These are phyloP conservation scores for Leucozona laternaria DNA, from an alignment of 2,888 invertebrate genomes.

Conservation along the genomic window DNA sequence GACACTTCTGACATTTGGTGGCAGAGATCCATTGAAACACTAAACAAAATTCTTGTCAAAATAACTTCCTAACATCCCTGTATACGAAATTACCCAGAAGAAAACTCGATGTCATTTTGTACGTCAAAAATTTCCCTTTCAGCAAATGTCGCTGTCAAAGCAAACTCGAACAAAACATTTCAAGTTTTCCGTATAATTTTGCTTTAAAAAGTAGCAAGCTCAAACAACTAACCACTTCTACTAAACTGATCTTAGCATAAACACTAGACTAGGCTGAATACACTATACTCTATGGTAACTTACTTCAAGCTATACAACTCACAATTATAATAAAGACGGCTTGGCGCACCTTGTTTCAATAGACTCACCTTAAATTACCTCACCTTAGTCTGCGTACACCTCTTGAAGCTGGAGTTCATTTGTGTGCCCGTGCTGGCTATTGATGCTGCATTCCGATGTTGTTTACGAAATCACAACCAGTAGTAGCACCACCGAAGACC, in stretches of 20 bases:
- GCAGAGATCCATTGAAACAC: no score
- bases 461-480: slow-evolving; percentile 70
- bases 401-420: slow-evolving; percentile 17
- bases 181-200: not conserved
- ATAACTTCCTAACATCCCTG: not conserved
- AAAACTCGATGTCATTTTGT: not conserved
- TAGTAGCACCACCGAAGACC: slow-evolving; percentile 23
- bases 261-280: not conserved
- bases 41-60: not conserved
- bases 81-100: not conserved
- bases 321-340: not conserved
- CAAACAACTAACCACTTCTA: not conserved
- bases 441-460: slow-evolving; percentile 74
- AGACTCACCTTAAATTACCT: slow-evolving; percentile 15
- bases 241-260: not conserved
- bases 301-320: not conserved
- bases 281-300: no score
- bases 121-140: slow-evolving; percentile 24
- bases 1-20: no score
- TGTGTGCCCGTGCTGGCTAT: slow-evolving; percentile 24
- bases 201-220: not conserved
- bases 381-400: not conserved
- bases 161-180: slow-evolving; percentile 16
- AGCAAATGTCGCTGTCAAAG: slow-evolving; percentile 19
- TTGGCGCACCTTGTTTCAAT: slow-evolving; percentile 15